Conservation (phyloP, 2,888 invertebrate genomes). For the Fragum fragum region DNA sequence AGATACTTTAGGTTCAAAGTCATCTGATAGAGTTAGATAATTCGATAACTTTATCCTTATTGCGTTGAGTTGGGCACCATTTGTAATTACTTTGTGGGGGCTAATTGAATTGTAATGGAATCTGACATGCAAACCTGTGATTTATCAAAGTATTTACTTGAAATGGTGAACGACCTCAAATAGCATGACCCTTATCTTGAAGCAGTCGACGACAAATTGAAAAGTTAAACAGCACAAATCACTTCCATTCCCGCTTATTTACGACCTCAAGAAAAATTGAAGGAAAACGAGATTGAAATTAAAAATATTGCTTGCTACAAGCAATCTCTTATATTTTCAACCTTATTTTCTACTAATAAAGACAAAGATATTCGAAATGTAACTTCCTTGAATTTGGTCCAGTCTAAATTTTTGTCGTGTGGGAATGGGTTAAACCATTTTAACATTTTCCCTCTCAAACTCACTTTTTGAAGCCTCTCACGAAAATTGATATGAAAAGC, state of each 20-base stretch:
- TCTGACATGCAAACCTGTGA: background rate
- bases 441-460: background rate
- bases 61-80: background rate
- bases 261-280: no score
- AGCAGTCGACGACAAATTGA: no score
- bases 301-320: no score
- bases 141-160: slow-evolving; percentile 1
- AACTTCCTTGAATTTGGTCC: no score
- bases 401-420: no score
- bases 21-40: background rate
- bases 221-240: no score
- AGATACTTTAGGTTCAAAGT: background rate
- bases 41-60: background rate
- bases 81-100: background rate
- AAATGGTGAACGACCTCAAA: slow-evolving; percentile 3
- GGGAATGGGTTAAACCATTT: no score
- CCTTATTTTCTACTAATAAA: no score
- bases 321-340: no score
- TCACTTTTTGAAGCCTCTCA: background rate
- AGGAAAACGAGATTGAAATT: no score
- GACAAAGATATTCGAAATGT: no score
- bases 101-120: background rate
- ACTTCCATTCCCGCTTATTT: no score
- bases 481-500: background rate
- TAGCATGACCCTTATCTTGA: background rate